These are phyloP conservation scores for Drosophila lacicola DNA, from an alignment of 2,888 invertebrate species.

Conservation along the genomic window DNA sequence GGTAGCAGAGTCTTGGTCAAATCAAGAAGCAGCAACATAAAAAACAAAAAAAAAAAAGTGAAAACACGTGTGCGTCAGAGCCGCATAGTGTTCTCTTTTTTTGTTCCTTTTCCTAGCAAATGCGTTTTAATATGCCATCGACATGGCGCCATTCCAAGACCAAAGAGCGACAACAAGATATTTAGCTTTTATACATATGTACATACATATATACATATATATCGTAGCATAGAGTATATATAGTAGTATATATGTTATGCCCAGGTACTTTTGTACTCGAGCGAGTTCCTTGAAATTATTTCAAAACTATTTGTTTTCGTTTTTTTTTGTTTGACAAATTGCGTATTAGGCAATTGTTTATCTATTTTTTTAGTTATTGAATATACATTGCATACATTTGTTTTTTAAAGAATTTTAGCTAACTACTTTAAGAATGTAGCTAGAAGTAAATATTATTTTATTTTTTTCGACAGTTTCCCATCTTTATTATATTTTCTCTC, in stretches of 20 bases:
- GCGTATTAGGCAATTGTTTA: slow-evolving; percentile 15
- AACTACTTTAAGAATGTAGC: no score
- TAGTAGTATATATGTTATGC: not conserved
- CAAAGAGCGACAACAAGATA: slow-evolving; percentile 15
- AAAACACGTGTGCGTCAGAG: slow-evolving; percentile 45
- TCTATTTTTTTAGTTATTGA: not conserved
- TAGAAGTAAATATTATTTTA: no score
- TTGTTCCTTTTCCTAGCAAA: slow-evolving; percentile 10
- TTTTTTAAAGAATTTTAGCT: no score
- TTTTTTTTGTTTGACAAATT: not conserved
- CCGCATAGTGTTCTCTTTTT: not conserved
- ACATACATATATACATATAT: not conserved
- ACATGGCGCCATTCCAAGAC: slow-evolving; percentile 29
- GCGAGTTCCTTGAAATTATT: slow-evolving; percentile 2
- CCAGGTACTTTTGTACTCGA: slow-evolving; percentile 7
- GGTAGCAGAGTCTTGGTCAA: slow-evolving; percentile 18
- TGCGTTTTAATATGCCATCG: slow-evolving; percentile 23
- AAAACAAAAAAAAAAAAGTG: not conserved
- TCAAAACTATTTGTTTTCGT: not conserved
- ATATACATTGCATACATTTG: not conserved
- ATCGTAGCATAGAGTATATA: no score
- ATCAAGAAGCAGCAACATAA: slow-evolving; percentile 3
- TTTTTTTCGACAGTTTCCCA: no score
- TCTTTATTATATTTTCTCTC: no score
- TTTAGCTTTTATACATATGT: slow-evolving; percentile 4